These are phyloP conservation scores for Hirtodrosophila duncani DNA, from an alignment of 2,888 invertebrate species.

Conservation along the genomic window DNA sequence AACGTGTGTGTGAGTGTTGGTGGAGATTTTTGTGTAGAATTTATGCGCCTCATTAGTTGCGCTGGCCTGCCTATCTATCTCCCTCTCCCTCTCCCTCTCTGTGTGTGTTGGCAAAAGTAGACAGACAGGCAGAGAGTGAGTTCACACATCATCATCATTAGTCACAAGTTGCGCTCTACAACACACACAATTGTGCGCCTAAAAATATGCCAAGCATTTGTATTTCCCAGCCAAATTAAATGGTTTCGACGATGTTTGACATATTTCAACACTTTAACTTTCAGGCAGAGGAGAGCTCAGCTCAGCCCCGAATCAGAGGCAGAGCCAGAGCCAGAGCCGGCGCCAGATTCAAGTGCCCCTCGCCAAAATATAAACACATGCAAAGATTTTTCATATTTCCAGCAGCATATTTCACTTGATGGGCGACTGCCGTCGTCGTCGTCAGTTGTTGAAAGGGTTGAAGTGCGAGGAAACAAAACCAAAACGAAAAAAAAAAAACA, in stretches of 20 bases:
- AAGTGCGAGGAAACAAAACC: constrained; percentile 27
- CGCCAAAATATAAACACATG: constrained; percentile 38
- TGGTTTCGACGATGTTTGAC: constrained; percentile 68
- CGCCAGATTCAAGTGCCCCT: constrained; percentile 6
- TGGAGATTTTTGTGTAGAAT: constrained; percentile 52
- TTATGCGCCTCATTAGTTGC: constrained; percentile 75
- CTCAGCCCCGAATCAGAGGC: constrained; percentile 5
- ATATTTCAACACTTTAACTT: constrained; percentile 64
- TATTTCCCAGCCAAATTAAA: constrained; percentile 55
- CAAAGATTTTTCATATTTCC: constrained; percentile 66
- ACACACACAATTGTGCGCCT: constrained; percentile 39
- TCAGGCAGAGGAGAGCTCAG: constrained; percentile 22
- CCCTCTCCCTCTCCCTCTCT: background rate
- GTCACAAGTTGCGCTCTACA: constrained; percentile 61
- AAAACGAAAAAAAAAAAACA: constrained; percentile 2
- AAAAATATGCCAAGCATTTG: constrained; percentile 66
- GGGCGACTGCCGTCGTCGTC: constrained; percentile 19
- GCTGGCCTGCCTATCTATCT: constrained; percentile 19
- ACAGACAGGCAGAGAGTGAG: constrained; percentile 1
- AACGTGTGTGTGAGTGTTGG: constrained; percentile 11
- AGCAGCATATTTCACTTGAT: constrained; percentile 55
- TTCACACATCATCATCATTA: constrained; percentile 66
- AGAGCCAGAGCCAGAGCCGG: constrained; percentile 8
- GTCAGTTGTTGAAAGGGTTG: constrained; percentile 55
- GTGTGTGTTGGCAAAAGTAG: background rate